Base-by-base conservation (phyloP, 2,888 invertebrate species). In the Heliconius ismenius region DNA sequence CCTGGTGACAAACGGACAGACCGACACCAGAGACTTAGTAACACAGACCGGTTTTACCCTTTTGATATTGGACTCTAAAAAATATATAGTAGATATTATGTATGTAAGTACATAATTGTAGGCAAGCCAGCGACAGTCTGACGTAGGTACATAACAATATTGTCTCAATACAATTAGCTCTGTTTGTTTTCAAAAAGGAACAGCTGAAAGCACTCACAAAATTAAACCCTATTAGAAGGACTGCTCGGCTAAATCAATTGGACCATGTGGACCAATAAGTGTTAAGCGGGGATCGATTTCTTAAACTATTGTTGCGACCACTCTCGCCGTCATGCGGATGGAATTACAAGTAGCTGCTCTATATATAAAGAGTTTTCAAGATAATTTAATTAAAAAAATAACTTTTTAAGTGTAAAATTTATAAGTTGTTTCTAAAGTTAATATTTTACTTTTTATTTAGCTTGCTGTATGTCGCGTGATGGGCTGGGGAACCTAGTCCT, bases 191-290 rank as follows among this genome's bases (percentile, higher is more conserved):
- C 28, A 70, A 69, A 75, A 26, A 60, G 21, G 26, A 78, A 78
- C 60, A 74, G 68, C 70, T 72, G 58, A 78, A 79, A 74, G 67
- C 78, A 75, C 69, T 76, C 74, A 70, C 76, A 70, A 70, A 76
- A 73, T 78, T 69, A 73, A 77, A 70, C 63, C 63, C 68, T 73
- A 76, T 79, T 75, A 77, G 68, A 79, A 79, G 49, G 62, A 78
- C 74, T 70, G 68, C 75, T 76, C 77, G 81, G 82, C 85, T 85
- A 86, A 89, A 89, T 91, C 89, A 90, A 92, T 91, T 89, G 91
- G 87, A 90, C 89, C 91, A 89, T 90, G 87, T 88, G 87, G 88
- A 87, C 88, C 90, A 89, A 91, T 91, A 90, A 90, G 89, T 91
- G 90, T 90, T 90, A 91, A 91, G 89, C 84, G 87, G 87, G 85